A percentile compares a stretch with the other conserved stretches of the same genome.
These are phyloP conservation scores for Cetonia aurata DNA, from an alignment of 2,888 invertebrate genomes.

Conservation along the genomic window DNA sequence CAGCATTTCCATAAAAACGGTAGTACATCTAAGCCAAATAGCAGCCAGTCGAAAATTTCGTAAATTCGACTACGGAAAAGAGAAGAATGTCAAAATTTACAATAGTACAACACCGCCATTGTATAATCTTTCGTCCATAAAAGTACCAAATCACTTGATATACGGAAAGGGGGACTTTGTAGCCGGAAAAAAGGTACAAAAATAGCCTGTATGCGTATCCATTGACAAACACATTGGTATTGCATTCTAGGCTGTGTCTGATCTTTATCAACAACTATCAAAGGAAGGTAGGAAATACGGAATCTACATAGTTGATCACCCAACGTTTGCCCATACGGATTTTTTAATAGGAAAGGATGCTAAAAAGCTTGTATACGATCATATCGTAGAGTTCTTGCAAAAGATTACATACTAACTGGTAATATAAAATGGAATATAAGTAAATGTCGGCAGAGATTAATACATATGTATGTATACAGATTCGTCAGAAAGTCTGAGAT, in stretches of 20 bases:
- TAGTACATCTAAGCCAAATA: slow-evolving; percentile 54
- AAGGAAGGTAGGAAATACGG: slow-evolving; percentile 26
- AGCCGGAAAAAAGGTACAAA: slow-evolving; percentile 41
- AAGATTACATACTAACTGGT: background rate
- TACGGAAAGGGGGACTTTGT: slow-evolving; percentile 46
- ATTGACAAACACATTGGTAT: background rate
- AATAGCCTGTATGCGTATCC: background rate
- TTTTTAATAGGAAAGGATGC: slow-evolving; percentile 60
- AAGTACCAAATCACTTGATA: slow-evolving; percentile 66
- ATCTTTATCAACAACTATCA: slow-evolving; percentile 33
- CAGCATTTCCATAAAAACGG: slow-evolving; percentile 60
- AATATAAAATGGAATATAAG: background rate
- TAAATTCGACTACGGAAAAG: slow-evolving; percentile 74
- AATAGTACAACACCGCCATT: slow-evolving; percentile 69
- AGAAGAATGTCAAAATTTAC: slow-evolving; percentile 70
- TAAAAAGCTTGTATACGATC: slow-evolving; percentile 57
- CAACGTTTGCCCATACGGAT: slow-evolving; percentile 53
- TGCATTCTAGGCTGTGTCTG: slow-evolving; percentile 37
- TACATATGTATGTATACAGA: background rate
- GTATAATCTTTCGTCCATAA: slow-evolving; percentile 71
- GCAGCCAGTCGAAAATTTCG: slow-evolving; percentile 68
- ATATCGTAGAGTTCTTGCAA: slow-evolving; percentile 41
- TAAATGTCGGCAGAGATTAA: too few relatives aligned
- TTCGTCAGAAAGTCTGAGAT: too few relatives aligned
- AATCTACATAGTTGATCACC: slow-evolving; percentile 38